phyloP scores from a whole-genome alignment of 1,140 invertebrate species.

The Papilio xuthus region DNA sequence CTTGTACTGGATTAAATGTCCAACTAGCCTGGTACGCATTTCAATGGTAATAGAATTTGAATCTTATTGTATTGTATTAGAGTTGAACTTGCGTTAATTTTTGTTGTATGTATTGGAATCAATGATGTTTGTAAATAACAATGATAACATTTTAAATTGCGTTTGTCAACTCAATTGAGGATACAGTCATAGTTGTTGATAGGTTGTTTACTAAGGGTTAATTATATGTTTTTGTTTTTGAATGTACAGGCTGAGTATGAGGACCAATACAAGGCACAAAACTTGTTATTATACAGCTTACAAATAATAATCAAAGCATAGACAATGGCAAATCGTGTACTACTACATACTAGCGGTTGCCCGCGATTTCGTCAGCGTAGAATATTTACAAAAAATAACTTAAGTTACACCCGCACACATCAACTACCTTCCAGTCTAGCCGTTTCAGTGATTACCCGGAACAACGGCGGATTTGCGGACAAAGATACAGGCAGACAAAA shows the following conservation, averaged over 20 bases:
- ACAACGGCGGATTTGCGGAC: too few species aligned
- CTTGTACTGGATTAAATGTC: constrained; percentile 50
- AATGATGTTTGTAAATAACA: constrained; percentile 12
- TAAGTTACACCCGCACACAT: too few species aligned
- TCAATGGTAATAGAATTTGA: constrained; percentile 39
- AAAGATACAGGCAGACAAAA: too few species aligned
- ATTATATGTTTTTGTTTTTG: background rate
- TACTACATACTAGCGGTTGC: too few species aligned
- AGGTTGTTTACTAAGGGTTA: background rate
- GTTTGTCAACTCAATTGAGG: background rate
- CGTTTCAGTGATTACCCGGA: too few species aligned
- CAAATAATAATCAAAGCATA: too few species aligned
- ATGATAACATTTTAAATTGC: constrained; percentile 15
- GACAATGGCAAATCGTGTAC: too few species aligned
- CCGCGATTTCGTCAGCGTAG: too few species aligned
- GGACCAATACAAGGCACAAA: too few species aligned
- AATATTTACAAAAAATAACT: too few species aligned
- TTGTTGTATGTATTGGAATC: background rate
- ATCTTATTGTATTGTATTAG: constrained; percentile 43
- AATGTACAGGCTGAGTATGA: background rate
- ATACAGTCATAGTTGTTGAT: background rate
- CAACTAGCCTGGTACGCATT: constrained; percentile 44
- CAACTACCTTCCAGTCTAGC: too few species aligned
- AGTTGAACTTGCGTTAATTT: background rate
- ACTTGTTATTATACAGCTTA: too few species aligned